phyloP scores from a whole-genome alignment of 2,113 vertebrate species.

The Elaphurus davidianus region DNA sequence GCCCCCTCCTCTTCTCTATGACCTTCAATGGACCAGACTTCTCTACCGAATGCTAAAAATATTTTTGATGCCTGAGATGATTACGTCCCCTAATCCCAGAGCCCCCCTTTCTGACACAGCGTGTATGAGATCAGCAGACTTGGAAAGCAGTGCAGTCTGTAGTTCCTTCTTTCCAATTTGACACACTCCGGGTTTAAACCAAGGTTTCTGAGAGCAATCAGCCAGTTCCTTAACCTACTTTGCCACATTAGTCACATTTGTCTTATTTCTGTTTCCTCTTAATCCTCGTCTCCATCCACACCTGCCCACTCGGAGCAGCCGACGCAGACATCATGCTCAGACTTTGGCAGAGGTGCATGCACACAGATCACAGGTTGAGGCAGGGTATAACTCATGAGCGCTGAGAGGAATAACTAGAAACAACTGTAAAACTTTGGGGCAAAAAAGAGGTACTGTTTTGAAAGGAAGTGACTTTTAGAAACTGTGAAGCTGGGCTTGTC shows the following conservation, averaged over 20 bases:
- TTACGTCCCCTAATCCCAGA: not conserved
- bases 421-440: not conserved
- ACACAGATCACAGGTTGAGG: not conserved
- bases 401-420: not conserved
- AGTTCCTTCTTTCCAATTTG: not conserved
- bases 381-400: not conserved
- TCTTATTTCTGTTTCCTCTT: not conserved
- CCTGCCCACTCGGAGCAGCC: not conserved
- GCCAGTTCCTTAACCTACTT: not conserved
- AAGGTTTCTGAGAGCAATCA: not conserved
- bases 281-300: not conserved
- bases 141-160: not conserved
- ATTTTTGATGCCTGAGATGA: not conserved
- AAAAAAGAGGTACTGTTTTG: not conserved
- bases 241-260: constrained; percentile 10
- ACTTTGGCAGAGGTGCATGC: constrained; percentile 17
- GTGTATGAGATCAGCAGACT: not conserved
- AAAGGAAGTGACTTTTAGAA: not conserved
- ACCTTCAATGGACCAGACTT: not conserved
- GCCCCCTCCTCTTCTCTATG: not conserved
- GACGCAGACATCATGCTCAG: not conserved
- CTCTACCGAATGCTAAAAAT: not conserved
- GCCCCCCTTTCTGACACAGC: not conserved
- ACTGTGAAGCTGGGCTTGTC: not conserved
- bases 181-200: not conserved